A percentile compares a stretch with the other conserved stretches of the same genome.
Evolutionary conservation across 2,888 invertebrate species (phyloP).

Genomic region (Cephus runcator): DNA sequence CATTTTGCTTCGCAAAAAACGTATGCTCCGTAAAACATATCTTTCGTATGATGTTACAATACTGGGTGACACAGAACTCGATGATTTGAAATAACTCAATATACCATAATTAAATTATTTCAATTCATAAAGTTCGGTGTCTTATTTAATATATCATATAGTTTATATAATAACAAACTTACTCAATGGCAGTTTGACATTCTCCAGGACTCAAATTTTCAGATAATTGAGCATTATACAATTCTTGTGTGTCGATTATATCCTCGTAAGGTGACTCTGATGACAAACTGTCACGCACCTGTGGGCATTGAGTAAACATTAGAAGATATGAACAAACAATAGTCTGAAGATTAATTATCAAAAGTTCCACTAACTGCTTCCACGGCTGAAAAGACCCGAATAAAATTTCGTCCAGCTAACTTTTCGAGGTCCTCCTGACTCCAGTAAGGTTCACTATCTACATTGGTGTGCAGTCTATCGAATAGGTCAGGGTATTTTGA

Average conservation of each 20-base stretch:
- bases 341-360: background rate
- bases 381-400: constrained; percentile 64
- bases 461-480: constrained; percentile 58
- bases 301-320: too few relatives aligned
- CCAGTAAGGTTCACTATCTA: constrained; percentile 57
- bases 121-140: background rate
- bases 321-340: background rate
- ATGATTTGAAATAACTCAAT: background rate
- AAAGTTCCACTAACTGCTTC: constrained; percentile 45
- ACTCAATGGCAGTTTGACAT: constrained; percentile 54
- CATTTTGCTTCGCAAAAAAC: too few relatives aligned
- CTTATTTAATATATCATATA: too few relatives aligned
- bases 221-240: constrained; percentile 38
- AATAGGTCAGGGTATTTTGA: constrained; percentile 68
- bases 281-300: constrained; percentile 46
- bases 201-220: constrained; percentile 37
- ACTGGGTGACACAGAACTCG: too few relatives aligned
- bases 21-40: too few relatives aligned
- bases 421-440: constrained; percentile 64
- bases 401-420: constrained; percentile 66
- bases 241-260: constrained; percentile 39
- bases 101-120: background rate
- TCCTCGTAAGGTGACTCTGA: constrained; percentile 39
- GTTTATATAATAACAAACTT: constrained; percentile 21
- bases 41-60: too few relatives aligned